Evolutionary conservation across 1,140 invertebrate genomes (phyloP).

Genomic region (Oryctes rhinoceros): DNA sequence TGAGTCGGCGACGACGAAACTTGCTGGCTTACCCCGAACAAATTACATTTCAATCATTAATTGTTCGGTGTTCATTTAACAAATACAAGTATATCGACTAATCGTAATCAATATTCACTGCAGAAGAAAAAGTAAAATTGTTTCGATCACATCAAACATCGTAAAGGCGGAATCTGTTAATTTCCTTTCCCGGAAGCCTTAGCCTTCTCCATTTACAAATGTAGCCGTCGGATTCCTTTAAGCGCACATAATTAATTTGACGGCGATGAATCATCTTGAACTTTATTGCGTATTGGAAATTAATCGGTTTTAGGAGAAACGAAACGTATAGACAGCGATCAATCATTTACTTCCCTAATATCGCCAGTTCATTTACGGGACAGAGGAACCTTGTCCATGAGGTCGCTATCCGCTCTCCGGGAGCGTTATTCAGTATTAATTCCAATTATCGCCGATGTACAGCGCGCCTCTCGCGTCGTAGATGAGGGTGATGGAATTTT

Average conservation of each 20-base stretch:
- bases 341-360: neutral
- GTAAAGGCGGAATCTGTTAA: neutral
- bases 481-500: too few species aligned
- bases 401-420: neutral
- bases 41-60: too few species aligned
- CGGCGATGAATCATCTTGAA: conserved; percentile 22
- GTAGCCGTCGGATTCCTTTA: conserved; percentile 4
- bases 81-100: too few species aligned
- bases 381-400: neutral
- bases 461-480: neutral
- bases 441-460: neutral
- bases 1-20: too few species aligned
- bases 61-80: too few species aligned
- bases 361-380: neutral
- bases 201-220: neutral
- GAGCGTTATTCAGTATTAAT: neutral
- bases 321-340: conserved; percentile 26
- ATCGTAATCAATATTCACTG: too few species aligned
- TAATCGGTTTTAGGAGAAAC: conserved; percentile 15
- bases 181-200: neutral
- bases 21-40: too few species aligned
- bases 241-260: conserved; percentile 3
- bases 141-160: neutral
- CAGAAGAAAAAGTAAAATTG: too few species aligned
- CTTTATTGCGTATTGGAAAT: conserved; percentile 34